Evolutionary conservation across 2,888 invertebrate species (phyloP), one percentile per base, ranked within the genome.

Genomic region (Dynastes hyllus): DNA sequence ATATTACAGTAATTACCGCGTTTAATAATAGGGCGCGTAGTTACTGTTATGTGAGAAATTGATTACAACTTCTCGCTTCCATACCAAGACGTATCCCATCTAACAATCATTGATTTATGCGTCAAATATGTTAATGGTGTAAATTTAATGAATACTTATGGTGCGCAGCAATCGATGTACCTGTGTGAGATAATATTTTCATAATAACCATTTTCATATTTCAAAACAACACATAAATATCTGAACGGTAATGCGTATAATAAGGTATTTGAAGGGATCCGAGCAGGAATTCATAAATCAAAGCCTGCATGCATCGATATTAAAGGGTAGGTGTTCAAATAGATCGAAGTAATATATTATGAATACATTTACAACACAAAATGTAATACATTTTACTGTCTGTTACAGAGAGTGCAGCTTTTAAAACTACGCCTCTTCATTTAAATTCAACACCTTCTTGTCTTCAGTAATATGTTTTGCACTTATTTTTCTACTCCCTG

Each of bases 31-130:
- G 80, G 80, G 80, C 80, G 81, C 81, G 71, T 76, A 58, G 76
- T 79, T 80, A 80, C 80, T 67, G 78, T 85, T 83, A 85, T 84
- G 85, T 85, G 86, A 86, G 86, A 86, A 86, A 86, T 86, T 87
- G 86, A 87, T 87, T 87, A 86, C 83, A 86, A 86, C 83, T 85
- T 85, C 84, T 84, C 83, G 82, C 82, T 82, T 82, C 81, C 80
- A 82, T 81, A 80, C 81, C 81, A 81, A 79, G 45, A 78, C 80
- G 79, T 80, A 80, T 80, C 81, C 81, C 80, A 81, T 81, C 80
- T 82, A 83, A 83, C 81, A 79, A 83, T 80, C 79, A 67, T 76
- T 82, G 83, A 83, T 83, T 83, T 83, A 83, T 83, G 81, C 76
- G 76, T 76, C 73, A 80, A 82, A 83, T 83, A 83, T 83, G 83